Evolutionary conservation across 2,113 vertebrate genomes (phyloP).

Genomic region (Mungos mungo): DNA sequence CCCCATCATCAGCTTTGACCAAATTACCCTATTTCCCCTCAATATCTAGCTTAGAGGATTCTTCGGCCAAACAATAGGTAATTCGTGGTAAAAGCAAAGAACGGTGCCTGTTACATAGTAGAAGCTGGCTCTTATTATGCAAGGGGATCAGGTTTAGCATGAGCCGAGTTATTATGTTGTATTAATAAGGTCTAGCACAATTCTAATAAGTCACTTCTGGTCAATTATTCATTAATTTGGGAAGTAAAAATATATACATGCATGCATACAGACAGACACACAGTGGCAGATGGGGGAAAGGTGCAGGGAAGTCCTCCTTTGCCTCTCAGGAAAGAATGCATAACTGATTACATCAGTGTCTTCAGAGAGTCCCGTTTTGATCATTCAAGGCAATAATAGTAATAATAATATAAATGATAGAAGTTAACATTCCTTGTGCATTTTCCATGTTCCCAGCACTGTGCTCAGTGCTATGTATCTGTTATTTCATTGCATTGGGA

Average conservation of each 20-base stretch:
- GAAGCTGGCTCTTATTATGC: neutral
- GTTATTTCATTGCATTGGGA: constrained; percentile 2
- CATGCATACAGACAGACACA: neutral
- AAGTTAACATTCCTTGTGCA: neutral
- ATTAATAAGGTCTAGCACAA: neutral
- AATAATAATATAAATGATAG: neutral
- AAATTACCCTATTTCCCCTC: neutral
- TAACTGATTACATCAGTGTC: neutral
- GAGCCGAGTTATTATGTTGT: neutral
- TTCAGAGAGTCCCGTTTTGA: neutral
- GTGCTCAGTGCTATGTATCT: neutral
- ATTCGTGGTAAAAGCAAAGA: neutral
- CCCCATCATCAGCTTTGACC: neutral
- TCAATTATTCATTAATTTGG: neutral
- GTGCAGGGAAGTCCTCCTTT: neutral
- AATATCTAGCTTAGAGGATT: neutral
- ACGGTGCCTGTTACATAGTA: neutral
- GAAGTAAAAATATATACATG: neutral
- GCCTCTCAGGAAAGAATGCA: neutral
- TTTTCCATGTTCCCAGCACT: neutral
- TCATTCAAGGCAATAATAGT: neutral
- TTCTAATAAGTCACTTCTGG: neutral
- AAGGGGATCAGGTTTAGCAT: neutral
- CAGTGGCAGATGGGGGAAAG: neutral
- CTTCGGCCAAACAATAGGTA: neutral